A percentile compares a stretch with the other conserved stretches of the same genome.
Conservation (phyloP, 2,888 invertebrate species). For the Hyposoter dolosus region DNA sequence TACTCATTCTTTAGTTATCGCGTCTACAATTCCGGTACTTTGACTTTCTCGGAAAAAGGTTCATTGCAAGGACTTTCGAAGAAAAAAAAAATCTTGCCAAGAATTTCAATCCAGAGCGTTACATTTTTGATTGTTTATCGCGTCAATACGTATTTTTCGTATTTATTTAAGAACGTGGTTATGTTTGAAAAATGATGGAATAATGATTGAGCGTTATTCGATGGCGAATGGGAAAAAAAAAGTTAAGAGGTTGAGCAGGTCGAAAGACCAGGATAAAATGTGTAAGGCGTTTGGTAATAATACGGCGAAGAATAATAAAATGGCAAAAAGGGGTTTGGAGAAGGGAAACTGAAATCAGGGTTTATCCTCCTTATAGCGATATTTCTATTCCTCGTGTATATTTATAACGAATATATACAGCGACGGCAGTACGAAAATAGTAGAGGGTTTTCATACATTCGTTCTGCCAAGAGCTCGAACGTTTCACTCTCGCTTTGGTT, state of each 20-base stretch:
- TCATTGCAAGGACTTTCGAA: not conserved
- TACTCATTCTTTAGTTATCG: not conserved
- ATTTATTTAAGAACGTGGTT: not conserved
- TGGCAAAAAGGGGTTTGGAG: conserved; percentile 6
- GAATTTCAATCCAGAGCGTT: not conserved
- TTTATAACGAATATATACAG: conserved; percentile 25
- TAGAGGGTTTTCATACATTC: conserved; percentile 31
- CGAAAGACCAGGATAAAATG: conserved; percentile 9
- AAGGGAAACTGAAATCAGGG: conserved; percentile 57
- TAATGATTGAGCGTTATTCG: not conserved
- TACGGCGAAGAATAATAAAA: conserved; percentile 34
- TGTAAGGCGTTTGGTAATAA: conserved; percentile 32
- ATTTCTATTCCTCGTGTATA: conserved; percentile 74
- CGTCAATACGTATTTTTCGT: not conserved
- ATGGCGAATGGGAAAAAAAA: not conserved
- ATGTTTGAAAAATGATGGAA: not conserved
- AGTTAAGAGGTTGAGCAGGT: not conserved
- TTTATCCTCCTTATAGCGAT: conserved; percentile 76
- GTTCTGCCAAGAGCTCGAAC: conserved; percentile 58
- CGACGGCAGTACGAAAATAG: conserved; percentile 7
- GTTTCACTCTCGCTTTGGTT: conserved; percentile 80
- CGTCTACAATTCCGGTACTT: not conserved
- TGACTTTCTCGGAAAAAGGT: not conserved
- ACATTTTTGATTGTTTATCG: not conserved
- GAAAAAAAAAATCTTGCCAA: not conserved